Evolutionary conservation across 2,113 vertebrate genomes (phyloP).

Genomic region (Eublepharis macularius): DNA sequence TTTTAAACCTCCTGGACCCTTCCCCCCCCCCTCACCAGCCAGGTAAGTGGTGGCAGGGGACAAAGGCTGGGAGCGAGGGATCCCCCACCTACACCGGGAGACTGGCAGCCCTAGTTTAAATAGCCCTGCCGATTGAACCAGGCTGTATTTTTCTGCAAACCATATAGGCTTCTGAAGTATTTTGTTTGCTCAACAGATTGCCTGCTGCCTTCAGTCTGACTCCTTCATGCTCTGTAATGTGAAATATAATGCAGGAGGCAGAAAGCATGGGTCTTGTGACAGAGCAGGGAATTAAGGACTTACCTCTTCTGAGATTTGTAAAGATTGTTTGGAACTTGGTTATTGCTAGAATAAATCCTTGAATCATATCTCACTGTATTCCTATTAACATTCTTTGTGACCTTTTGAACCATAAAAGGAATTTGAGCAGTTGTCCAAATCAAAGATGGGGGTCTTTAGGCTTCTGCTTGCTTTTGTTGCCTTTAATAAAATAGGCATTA

Average conservation of each 20-base stretch:
- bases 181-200: neutral
- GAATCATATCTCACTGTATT: neutral
- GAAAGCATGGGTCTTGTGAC: neutral
- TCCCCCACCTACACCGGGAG: too few relatives aligned
- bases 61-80: too few relatives aligned
- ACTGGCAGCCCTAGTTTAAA: too few relatives aligned
- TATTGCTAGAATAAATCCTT: slow-evolving; percentile 9
- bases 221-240: neutral
- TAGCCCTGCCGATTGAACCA: too few relatives aligned
- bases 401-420: slow-evolving; percentile 65
- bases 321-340: neutral
- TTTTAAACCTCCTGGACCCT: too few relatives aligned
- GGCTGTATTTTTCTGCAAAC: too few relatives aligned
- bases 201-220: neutral
- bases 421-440: neutral
- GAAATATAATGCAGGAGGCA: neutral
- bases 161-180: too few relatives aligned
- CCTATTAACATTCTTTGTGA: accelerated
- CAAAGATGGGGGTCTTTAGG: slow-evolving; percentile 13
- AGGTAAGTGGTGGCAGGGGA: too few relatives aligned
- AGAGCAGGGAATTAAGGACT: neutral
- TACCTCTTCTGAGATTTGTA: neutral
- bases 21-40: too few relatives aligned
- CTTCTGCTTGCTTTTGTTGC: slow-evolving; percentile 33
- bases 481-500: slow-evolving; percentile 70